These are phyloP conservation scores for rat (Rattus norvegicus) DNA, from an alignment of 2,113 vertebrate genomes.

Conservation along the genomic window GRCr8 NC_086036.1:51024001-51024500, in stretches of 20 bases:
- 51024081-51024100: background rate
- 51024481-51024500: background rate
- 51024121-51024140: background rate
- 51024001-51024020: background rate
- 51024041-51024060: background rate
- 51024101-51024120: no score
- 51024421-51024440: background rate
- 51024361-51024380: background rate
- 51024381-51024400: background rate
- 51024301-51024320: no score
- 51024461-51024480: background rate
- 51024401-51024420: background rate
- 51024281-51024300: no score
- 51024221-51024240: background rate
- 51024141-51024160: background rate
- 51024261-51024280: background rate
- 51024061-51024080: background rate
- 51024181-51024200: background rate
- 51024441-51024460: background rate
- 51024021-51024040: no score
- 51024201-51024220: background rate
- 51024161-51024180: background rate
- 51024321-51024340: background rate
- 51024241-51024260: background rate
- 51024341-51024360: background rate